Evolutionary conservation across 2,797 vertebrate genomes (phyloP), one percentile per base, ranked within the genome.

Genomic region (Merluccius polli): DNA sequence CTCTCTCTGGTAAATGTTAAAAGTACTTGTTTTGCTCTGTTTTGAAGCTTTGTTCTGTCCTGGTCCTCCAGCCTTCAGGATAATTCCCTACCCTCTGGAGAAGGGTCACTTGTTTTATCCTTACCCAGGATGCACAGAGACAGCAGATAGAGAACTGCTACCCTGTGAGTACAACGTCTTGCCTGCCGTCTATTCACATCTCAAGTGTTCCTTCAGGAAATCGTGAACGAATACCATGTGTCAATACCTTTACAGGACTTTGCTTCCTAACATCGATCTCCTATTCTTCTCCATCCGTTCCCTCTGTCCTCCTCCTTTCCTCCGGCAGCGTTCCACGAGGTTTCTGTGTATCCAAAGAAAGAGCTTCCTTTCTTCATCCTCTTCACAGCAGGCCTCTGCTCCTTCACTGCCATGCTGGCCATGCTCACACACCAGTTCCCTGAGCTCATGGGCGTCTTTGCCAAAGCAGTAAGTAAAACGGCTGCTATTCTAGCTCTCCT

Each of bases 71-170:
- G 98, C 98, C 77, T 99, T 99, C 89, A 93, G 98, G 92, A 99
- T 99, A 95, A 98, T 99, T 89, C 98, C 98, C 0, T 98, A 99
- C 84, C 98, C 97, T 0, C 88, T 99, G 87, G 98, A 99, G 90
- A 99, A 99, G 91, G 98, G 98, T 76, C 97, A 99, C 90, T 95
- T 99, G 48, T 99, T 99, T 93, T 98, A 99, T 87, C 98, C 98
- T 16, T 99, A 99, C 80, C 98, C 98, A 15, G 97, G 97, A 83
- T 99, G 97, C 93, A 99, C 97, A 92, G 98, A 99, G 92, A 97
- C 95, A 79, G 97, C 98, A 91, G 98, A 99, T 81, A 94, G 97
- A 91, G 98, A 99, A 75, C 95, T 99, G 38, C 92, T 99, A 88
- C 98, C 98, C 89, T 95, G 98, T 99, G 92, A 94, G 95, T 94